A percentile compares a stretch with the other conserved stretches of the same genome.
phyloP scores from a whole-genome alignment of 1,140 invertebrate species.

The Lasioglossum baleicum region DNA sequence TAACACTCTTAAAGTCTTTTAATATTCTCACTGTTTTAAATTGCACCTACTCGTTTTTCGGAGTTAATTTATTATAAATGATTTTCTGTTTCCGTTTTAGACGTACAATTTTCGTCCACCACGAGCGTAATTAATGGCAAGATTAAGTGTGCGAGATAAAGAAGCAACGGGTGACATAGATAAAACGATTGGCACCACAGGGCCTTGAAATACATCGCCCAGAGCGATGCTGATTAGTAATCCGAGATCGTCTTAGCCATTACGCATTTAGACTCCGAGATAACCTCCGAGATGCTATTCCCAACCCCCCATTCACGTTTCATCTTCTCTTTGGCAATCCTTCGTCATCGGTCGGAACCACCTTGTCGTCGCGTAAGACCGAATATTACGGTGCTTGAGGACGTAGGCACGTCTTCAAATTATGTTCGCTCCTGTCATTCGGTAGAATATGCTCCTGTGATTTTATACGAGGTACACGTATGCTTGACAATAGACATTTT shows the following conservation, averaged over 20 bases:
- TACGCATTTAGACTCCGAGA: conserved; percentile 78
- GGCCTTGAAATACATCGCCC: background rate
- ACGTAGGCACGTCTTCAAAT: conserved; percentile 25
- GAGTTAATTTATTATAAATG: no score
- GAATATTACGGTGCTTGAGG: conserved; percentile 49
- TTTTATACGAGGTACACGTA: background rate
- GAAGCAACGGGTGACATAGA: background rate
- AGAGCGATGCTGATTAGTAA: conserved; percentile 74
- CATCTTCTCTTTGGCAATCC: conserved; percentile 55
- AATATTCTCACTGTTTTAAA: no score
- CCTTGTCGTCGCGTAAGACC: conserved; percentile 68
- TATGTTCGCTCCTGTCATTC: conserved; percentile 19
- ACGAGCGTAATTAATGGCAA: no score
- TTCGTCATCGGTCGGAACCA: conserved; percentile 68
- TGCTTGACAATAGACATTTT: background rate
- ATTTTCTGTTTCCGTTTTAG: no score
- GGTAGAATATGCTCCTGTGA: conserved; percentile 14
- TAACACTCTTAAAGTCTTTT: no score
- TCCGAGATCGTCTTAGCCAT: conserved; percentile 73
- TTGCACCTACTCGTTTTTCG: no score
- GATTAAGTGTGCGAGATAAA: background rate
- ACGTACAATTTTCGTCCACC: no score
- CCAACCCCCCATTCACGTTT: conserved; percentile 48
- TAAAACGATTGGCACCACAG: background rate
- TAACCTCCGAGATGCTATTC: conserved; percentile 64